Base-by-base conservation (phyloP, 2,113 vertebrate species). In the Heterocephalus glaber region DNA sequence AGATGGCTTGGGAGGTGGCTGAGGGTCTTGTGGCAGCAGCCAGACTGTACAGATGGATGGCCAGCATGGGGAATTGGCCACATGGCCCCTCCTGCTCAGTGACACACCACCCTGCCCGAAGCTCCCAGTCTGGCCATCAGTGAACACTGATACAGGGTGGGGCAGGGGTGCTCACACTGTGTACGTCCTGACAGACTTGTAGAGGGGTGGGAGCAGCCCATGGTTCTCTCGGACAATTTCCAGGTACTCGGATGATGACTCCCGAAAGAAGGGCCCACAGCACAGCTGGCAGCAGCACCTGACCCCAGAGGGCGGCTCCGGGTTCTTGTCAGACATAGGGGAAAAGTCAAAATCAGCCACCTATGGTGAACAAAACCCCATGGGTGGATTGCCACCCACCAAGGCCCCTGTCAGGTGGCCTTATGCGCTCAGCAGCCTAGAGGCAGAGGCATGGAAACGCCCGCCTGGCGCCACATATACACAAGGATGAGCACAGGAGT, bases 311-410 rank as follows among this genome's bases (percentile, higher is more conserved):
- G 94, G 90, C 0, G 92, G 80, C 80, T 95, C 94, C 0, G 44
- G 83, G 86, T 80, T 98, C 95, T 96, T 98, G 82, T 98, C 97
- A 92, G 98, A 97, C 56, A 97, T 82, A 9, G 98, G 98, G 95
- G 98, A 98, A 93, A 98, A 98, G 97, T 99, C 98, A 66, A 98
- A 99, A 95, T 98, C 98, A 84, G 98, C 98, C 89, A 98, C 98
- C 98, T 98, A 96, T 49, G 38, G 70, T 86, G 92, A 89, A 96
- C 63, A 93, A 93, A 96, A 95, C 52, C 95, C 90, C 52, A 35
- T 0, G 60, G 89, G 58, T 92, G 95, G 87, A 60, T 95, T 35
- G 41, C 95, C 83, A 0, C 92, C 95, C 88, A 13, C 84, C 0
- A 1, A 58, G 44, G 84, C 22, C 61, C 92, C 80, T 12, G 0